These are phyloP conservation scores for Drosophila prosaltans DNA, from an alignment of 1,140 invertebrate species.

Conservation along the genomic window DNA sequence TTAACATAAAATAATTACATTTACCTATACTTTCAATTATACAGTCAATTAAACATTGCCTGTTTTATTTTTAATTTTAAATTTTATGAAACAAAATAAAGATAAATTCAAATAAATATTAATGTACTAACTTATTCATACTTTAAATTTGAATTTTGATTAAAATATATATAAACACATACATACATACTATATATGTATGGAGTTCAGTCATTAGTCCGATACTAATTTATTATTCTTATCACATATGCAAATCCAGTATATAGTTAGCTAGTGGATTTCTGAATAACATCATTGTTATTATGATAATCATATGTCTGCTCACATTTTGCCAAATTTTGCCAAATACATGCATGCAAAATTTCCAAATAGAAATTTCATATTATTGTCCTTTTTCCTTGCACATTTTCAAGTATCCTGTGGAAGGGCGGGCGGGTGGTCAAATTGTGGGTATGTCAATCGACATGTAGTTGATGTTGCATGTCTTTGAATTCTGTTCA, in stretches of 20 bases:
- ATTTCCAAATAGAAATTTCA: background rate
- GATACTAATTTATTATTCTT: background rate
- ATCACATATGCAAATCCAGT: background rate
- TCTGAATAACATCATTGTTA: conserved; percentile 4
- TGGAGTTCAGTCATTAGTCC: background rate
- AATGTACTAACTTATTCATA: too few species aligned
- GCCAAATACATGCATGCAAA: conserved; percentile 7
- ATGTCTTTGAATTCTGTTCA: background rate
- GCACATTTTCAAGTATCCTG: background rate
- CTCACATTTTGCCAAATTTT: conserved; percentile 12
- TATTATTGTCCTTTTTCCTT: conserved; percentile 12
- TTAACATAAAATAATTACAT: too few species aligned
- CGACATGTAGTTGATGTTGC: background rate
- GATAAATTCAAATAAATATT: too few species aligned
- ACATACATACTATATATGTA: background rate
- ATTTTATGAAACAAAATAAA: too few species aligned
- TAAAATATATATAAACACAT: too few species aligned
- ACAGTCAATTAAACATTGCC: too few species aligned
- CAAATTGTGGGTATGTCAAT: background rate
- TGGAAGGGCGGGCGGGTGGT: background rate
- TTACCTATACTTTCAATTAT: too few species aligned
- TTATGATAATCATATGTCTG: conserved; percentile 6
- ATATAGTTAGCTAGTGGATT: background rate
- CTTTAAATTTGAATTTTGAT: too few species aligned
- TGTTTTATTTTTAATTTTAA: too few species aligned